Conservation (phyloP, 2,888 invertebrate genomes). For the Cordilura impudica region DNA sequence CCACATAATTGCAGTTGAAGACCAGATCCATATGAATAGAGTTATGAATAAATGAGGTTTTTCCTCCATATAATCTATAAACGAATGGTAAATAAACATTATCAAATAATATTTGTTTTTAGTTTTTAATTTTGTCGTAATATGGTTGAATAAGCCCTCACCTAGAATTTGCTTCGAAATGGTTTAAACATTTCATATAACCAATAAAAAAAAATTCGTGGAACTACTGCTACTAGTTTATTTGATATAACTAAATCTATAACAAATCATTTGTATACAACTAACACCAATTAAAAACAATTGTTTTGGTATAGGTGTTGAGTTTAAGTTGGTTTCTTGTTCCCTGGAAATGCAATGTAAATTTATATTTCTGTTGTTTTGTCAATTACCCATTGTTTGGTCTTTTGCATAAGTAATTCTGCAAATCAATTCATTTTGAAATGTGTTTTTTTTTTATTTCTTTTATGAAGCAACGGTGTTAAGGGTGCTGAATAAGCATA, state of each 20-base stretch:
- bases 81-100: neutral
- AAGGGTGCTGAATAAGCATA: slow-evolving; percentile 49
- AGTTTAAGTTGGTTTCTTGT: slow-evolving; percentile 17
- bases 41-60: slow-evolving; percentile 22
- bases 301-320: slow-evolving; percentile 20
- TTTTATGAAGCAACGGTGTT: neutral
- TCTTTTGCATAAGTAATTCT: slow-evolving; percentile 45
- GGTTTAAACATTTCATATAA: neutral
- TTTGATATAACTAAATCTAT: neutral
- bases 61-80: slow-evolving; percentile 3
- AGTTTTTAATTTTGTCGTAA: slow-evolving; percentile 9
- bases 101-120: neutral
- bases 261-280: neutral
- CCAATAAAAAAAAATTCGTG: neutral
- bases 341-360: slow-evolving; percentile 40
- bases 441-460: neutral
- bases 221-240: slow-evolving; percentile 36
- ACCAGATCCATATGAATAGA: neutral
- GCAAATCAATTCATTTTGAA: slow-evolving; percentile 47
- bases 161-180: slow-evolving; percentile 57
- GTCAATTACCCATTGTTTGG: slow-evolving; percentile 24
- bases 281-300: neutral
- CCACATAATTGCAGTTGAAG: neutral
- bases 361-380: slow-evolving; percentile 46
- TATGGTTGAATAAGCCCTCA: slow-evolving; percentile 66